Conservation (phyloP, 2,113 vertebrate species). For the Murina feae region DNA sequence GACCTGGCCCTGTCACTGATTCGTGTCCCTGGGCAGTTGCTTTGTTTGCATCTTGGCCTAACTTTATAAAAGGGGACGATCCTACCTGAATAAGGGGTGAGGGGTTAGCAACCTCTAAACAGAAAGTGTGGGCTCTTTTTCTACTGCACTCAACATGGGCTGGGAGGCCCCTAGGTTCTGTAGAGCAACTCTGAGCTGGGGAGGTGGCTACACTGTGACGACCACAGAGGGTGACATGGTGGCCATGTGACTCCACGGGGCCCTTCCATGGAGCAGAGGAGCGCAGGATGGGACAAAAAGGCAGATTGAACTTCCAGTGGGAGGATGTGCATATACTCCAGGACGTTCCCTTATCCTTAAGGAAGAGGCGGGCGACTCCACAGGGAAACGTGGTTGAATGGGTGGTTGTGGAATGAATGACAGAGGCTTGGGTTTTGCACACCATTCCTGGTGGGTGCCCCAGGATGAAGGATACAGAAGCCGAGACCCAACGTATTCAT, state of each 20-base stretch:
- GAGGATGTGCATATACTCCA: neutral
- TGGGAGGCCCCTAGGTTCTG: neutral
- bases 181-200: neutral
- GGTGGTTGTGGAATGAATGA: neutral
- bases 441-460: accelerated
- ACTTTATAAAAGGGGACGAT: neutral
- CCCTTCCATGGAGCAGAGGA: accelerated
- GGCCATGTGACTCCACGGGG: accelerated
- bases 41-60: too few relatives aligned
- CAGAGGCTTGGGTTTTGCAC: neutral
- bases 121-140: neutral
- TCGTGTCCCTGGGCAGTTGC: accelerated
- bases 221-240: neutral
- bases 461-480: neutral
- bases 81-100: neutral
- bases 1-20: too few relatives aligned
- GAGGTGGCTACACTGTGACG: accelerated
- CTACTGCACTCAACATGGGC: accelerated
- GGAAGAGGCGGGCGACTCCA: neutral
- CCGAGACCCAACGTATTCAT: neutral
- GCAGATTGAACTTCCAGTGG: neutral
- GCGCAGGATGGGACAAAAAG: neutral
- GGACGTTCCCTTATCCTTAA: neutral
- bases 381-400: accelerated
- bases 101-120: neutral